These are phyloP conservation scores for Nomada hirtipes DNA, from an alignment of 2,888 invertebrate genomes.

Conservation along the genomic window DNA sequence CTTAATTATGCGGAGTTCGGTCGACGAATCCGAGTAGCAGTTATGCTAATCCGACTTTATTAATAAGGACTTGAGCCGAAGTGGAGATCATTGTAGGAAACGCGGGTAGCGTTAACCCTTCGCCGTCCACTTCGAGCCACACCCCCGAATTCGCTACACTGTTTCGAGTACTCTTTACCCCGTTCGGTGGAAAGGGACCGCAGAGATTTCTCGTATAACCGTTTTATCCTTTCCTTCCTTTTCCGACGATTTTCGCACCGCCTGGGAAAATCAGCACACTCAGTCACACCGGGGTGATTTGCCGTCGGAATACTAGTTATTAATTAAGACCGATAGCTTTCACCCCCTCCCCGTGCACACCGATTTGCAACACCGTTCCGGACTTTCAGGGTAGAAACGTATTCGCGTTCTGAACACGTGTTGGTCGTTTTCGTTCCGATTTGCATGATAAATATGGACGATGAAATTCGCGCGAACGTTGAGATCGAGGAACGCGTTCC, in stretches of 20 bases:
- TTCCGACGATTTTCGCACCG: conserved; percentile 45
- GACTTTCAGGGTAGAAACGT: neutral
- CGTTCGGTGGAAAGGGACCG: conserved; percentile 66
- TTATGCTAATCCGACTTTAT: conserved; percentile 80
- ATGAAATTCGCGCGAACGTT: neutral
- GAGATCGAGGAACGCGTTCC: neutral
- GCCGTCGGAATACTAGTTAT: conserved; percentile 66
- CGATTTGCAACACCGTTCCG: neutral
- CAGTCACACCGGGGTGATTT: conserved; percentile 52
- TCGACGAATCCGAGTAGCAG: conserved; percentile 70
- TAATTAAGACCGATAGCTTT: conserved; percentile 72
- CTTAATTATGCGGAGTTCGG: conserved; percentile 75
- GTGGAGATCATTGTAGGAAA: conserved; percentile 76
- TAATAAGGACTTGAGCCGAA: conserved; percentile 79
- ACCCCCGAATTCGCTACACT: conserved; percentile 33
- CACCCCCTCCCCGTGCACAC: conserved; percentile 8
- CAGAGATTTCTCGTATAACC: conserved; percentile 80
- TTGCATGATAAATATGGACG: conserved; percentile 9
- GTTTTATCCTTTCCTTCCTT: conserved; percentile 77
- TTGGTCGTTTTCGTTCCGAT: conserved; percentile 11
- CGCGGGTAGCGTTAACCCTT: conserved; percentile 75
- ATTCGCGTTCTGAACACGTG: conserved; percentile 30
- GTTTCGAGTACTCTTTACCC: conserved; percentile 41
- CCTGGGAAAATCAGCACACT: conserved; percentile 74
- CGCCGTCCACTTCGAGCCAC: conserved; percentile 72